Base-by-base conservation (phyloP, 2,797 vertebrate genomes). In the Euthynnus affinis region DNA sequence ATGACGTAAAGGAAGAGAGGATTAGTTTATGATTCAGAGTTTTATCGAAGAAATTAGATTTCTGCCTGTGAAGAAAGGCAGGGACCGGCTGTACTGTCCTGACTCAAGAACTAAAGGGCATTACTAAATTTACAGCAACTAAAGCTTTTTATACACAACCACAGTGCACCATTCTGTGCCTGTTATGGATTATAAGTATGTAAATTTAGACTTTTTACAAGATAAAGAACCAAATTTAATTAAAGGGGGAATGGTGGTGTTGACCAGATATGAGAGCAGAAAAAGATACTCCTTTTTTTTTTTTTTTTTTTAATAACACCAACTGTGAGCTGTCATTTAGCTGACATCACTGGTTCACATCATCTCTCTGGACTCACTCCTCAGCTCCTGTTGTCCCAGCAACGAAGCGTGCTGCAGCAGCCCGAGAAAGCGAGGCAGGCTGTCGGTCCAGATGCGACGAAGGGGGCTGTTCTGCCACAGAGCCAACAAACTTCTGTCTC, bases 301-400 rank as follows among this genome's bases (percentile, higher is more conserved):
- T 40, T n/a, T n/a, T 40, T 44, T 44, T 44, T 44, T 53, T 23
- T 23, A 25, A 46, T 15, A 48, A 14, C 10, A 18, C 15, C 10
- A 18, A 62, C 4, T 27, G 37, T 7, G 40, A 22, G 14, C 37
- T 17, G 12, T 18, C 15, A 48, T 48, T 20, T 5, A 18, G 61
- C 48, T 22, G 51, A 61, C 14, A 22, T 12, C 32, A 13, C 8
- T 6, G 22, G 17, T 34, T 10, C 18, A 5, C 5, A 2, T 32
- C 17, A 10, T 40, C 7, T 37, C 25, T 57, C 15, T 14, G 25
- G 23, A 90, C 97, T 97, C 91, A 98, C 96, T 92, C 87, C 92
- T 96, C 60, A 98, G 91, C 72, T 97, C 96, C 10, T 93, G 94
- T 71, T 90, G 93, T 74, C 96, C 90, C 83, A 97, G 94, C 64